These are phyloP conservation scores for Gymnoscelis rufifasciata DNA, from an alignment of 2,888 invertebrate species.

Conservation along the genomic window DNA sequence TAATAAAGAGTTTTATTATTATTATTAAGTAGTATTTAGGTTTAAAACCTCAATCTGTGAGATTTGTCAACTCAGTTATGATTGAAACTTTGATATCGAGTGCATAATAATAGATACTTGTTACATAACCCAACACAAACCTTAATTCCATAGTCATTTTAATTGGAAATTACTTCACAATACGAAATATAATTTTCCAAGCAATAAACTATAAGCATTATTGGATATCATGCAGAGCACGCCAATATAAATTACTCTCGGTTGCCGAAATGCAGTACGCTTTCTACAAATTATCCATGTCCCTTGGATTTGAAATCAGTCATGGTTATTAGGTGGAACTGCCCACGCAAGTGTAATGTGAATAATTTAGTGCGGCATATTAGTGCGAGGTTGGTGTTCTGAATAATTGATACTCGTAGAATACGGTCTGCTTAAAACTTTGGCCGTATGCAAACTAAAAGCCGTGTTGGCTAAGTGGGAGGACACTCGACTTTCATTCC, in stretches of 20 bases:
- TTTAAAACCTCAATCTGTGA: too few relatives aligned
- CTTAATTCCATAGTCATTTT: too few relatives aligned
- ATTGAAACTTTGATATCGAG: too few relatives aligned
- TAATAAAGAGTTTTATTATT: too few relatives aligned
- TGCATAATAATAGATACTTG: too few relatives aligned
- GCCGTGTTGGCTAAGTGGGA: too few relatives aligned
- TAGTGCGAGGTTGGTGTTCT: conserved; percentile 6
- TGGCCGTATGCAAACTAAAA: too few relatives aligned
- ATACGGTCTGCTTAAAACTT: too few relatives aligned
- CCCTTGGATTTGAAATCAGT: conserved; percentile 1
- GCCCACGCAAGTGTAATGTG: conserved; percentile 11
- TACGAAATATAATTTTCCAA: not conserved
- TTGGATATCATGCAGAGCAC: not conserved
- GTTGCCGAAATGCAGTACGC: conserved; percentile 1
- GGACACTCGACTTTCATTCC: too few relatives aligned
- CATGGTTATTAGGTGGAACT: conserved; percentile 12
- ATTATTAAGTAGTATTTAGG: too few relatives aligned
- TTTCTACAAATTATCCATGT: conserved; percentile 4
- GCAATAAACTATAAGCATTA: not conserved
- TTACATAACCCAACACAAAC: too few relatives aligned
- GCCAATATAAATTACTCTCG: not conserved
- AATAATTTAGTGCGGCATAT: conserved; percentile 14
- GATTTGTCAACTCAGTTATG: too few relatives aligned
- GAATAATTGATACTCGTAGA: conserved; percentile 9
- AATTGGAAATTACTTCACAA: not conserved